Evolutionary conservation across 2,797 vertebrate species (phyloP).

Genomic region (Leptoclinus maculatus): DNA sequence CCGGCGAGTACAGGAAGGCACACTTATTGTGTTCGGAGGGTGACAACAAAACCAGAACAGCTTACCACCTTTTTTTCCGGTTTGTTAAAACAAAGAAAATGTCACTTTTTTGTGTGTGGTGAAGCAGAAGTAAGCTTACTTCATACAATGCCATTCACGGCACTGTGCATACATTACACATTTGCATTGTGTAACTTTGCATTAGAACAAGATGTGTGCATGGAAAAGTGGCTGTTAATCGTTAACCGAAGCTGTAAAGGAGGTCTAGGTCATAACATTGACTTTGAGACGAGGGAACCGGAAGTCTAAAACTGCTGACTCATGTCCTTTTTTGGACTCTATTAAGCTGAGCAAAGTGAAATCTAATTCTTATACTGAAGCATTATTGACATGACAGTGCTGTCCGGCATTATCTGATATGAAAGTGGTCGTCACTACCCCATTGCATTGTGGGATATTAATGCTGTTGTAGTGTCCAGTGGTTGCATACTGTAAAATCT

Average conservation of each 20-base stretch:
- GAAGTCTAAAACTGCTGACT: neutral
- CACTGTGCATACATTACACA: neutral
- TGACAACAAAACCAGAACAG: slow-evolving; percentile 32
- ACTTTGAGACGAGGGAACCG: too few species aligned
- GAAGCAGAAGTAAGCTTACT: neutral
- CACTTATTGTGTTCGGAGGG: slow-evolving; percentile 5
- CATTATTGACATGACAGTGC: neutral
- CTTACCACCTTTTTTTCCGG: neutral
- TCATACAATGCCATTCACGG: neutral
- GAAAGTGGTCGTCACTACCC: neutral
- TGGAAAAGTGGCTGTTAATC: neutral
- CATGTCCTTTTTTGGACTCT: neutral
- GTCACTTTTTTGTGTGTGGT: neutral
- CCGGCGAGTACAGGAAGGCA: neutral
- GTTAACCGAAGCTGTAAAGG: neutral
- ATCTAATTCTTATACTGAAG: neutral
- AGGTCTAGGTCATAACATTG: too few species aligned
- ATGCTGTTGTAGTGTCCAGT: neutral
- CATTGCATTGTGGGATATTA: neutral
- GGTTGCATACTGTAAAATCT: too few species aligned
- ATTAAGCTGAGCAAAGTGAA: neutral
- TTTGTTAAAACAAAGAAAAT: slow-evolving; percentile 11
- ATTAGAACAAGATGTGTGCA: slow-evolving; percentile 4
- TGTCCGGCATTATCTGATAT: neutral
- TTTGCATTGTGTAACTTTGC: neutral